Conservation (phyloP, 2,888 invertebrate genomes). For the Phasia obesa region DNA sequence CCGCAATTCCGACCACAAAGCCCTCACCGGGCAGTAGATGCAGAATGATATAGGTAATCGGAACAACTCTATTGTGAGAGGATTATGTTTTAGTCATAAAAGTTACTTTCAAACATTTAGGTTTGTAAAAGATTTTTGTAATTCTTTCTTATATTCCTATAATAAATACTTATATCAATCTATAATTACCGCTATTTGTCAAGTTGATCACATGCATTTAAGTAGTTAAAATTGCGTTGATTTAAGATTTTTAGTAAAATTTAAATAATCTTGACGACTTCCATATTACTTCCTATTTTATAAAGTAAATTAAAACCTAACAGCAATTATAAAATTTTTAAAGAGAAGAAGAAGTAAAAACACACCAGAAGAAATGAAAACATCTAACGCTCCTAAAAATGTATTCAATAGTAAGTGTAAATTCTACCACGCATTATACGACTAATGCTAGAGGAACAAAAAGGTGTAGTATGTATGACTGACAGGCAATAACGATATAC, state of each 20-base stretch:
- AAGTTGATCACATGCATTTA: background rate
- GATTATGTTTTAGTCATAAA: too few species aligned
- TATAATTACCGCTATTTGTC: background rate
- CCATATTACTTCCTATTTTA: conserved; percentile 29
- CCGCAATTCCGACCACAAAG: too few species aligned
- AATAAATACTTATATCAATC: background rate
- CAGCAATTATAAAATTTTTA: conserved; percentile 9
- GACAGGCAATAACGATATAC: background rate
- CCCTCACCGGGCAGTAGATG: too few species aligned
- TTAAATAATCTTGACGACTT: conserved; percentile 13
- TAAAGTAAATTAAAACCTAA: conserved; percentile 24
- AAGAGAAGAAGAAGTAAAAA: background rate
- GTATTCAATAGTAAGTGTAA: conserved; percentile 9
- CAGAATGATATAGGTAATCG: too few species aligned
- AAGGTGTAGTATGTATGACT: too few species aligned
- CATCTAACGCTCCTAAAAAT: conserved; percentile 13
- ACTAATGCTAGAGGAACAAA: background rate
- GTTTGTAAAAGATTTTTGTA: too few species aligned
- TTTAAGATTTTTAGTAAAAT: background rate
- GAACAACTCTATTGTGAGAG: too few species aligned
- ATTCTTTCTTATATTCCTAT: background rate
- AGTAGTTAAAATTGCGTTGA: background rate
- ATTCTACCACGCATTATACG: conserved; percentile 7
- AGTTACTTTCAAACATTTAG: background rate
- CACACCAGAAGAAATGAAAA: background rate